Evolutionary conservation across 2,888 invertebrate species (phyloP), one percentile per base, ranked within the genome.

Genomic region (Pheosia tremula): DNA sequence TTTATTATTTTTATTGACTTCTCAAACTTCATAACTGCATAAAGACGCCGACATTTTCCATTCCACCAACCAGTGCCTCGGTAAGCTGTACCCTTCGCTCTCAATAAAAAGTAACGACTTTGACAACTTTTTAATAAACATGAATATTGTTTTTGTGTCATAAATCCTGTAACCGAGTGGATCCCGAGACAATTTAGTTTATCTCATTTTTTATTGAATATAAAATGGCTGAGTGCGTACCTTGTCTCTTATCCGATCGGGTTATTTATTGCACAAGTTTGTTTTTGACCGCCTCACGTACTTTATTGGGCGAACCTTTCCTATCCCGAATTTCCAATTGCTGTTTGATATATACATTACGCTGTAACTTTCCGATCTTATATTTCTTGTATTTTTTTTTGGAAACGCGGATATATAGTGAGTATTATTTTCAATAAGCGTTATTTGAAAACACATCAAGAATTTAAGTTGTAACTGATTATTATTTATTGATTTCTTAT

Each of bases 261-360:
- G 90, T 91, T 91, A 93, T 93, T 93, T 93, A 93, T 93, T 86
- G 90, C 89, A 85, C 82, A 91, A 92, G 89, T 93, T 93, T 92
- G 91, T 91, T 90, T 90, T 90, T 91, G 92, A 92, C 92, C 93
- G 92, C 89, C 91, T 86, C 93, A 91, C 93, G 93, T 93, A 91
- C 88, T 91, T 90, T 92, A 92, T 91, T 88, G 90, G 91, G 83
- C 85, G 86, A 91, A 90, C 91, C 91, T 90, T 90, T 87, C 84
- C 89, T 83, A 90, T 90, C 86, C 90, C 83, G 90, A 88, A 92
- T 91, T 90, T 90, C 83, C 92, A 91, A 92, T 92, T 89, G 91
- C 89, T 88, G 86, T 91, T 90, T 91, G 90, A 90, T 90, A 88
- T 91, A 89, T 90, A 88, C 86, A 87, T 87, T 87, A 86, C 88